Base-by-base conservation (phyloP, 2,113 vertebrate species). In the Gambusia holbrooki region DNA sequence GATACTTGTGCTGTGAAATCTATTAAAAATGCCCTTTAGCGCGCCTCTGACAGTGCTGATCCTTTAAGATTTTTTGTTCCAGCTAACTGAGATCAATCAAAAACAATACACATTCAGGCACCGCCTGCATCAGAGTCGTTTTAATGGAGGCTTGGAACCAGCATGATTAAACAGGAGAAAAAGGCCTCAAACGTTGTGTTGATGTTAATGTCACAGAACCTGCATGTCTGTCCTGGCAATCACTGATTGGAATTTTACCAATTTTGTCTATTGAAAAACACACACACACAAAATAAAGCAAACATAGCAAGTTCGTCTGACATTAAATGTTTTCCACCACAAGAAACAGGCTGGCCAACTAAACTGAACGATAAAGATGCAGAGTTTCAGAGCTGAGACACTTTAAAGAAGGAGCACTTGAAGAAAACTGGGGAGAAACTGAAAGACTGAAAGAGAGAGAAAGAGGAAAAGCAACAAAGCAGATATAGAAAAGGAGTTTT, bases 391-490 rank as follows among this genome's bases (percentile, higher is more conserved):
- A 87, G 84, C 67, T 4, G 81, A 90, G 76, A 91, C 82, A 84
- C 83, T 87, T 89, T 87, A 71, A 87, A 87, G 86, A 90, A 89
- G 89, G 85, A 92, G 90, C 90, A 92, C 90, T 93, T 91, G 77
- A 90, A 35, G 84, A 89, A 87, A 85, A 88, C 69, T 74, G 74
- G 75, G 83, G 81, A 84, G 75, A 87, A 74, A 79, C 77, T 81
- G 71, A 90, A 80, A 86, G 84, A 86, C 62, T 72, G 82, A 76
- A 32, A 70, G 73, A 74, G 63, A 70, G 73, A 80, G 62, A 78
- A 70, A 80, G 71, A 77, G 63, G 25, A 61, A 68, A 6, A 73
- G 69, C 74, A 73, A 54, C 33, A 67, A 30, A 83, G 76, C 54
- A 68, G 75, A 80, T 51, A 77, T 62, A 72, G 66, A 76, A 45